These are phyloP conservation scores for Ciconia nigra DNA, from an alignment of 2,797 vertebrate genomes.

Conservation along the genomic window DNA sequence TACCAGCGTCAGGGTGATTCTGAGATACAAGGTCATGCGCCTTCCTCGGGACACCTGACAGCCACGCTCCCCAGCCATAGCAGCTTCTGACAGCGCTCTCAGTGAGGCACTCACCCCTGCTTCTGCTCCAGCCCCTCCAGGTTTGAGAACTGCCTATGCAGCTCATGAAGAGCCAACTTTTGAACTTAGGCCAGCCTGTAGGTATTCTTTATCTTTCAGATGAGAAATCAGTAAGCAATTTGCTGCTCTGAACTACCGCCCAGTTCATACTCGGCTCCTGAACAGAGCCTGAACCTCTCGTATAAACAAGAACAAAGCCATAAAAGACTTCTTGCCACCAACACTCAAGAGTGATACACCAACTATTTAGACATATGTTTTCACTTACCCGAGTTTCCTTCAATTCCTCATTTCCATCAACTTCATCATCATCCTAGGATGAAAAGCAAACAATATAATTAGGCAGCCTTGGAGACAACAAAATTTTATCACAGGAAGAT, in stretches of 20 bases:
- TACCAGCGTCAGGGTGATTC: accelerated
- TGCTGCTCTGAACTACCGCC: neutral
- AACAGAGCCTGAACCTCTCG: neutral
- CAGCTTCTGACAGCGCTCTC: neutral
- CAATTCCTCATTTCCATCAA: slow-evolving; percentile 67
- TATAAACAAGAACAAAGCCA: neutral
- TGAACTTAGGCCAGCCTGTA: neutral
- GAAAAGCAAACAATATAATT: neutral
- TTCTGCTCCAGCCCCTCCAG: neutral
- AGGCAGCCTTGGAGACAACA: neutral
- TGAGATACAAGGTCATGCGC: neutral
- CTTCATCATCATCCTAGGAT: slow-evolving; percentile 72
- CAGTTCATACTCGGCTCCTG: neutral
- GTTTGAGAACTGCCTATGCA: neutral
- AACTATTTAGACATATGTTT: neutral
- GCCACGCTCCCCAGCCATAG: neutral
- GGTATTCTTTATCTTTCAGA: neutral
- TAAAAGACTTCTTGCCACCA: neutral
- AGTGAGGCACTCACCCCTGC: neutral
- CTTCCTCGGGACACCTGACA: neutral
- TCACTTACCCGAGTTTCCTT: slow-evolving; percentile 69
- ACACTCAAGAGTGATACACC: neutral
- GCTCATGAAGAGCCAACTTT: neutral
- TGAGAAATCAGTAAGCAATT: neutral
- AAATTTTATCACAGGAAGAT: neutral